These are phyloP conservation scores for Fulica atra DNA, from an alignment of 2,113 vertebrate genomes.

Conservation along the genomic window DNA sequence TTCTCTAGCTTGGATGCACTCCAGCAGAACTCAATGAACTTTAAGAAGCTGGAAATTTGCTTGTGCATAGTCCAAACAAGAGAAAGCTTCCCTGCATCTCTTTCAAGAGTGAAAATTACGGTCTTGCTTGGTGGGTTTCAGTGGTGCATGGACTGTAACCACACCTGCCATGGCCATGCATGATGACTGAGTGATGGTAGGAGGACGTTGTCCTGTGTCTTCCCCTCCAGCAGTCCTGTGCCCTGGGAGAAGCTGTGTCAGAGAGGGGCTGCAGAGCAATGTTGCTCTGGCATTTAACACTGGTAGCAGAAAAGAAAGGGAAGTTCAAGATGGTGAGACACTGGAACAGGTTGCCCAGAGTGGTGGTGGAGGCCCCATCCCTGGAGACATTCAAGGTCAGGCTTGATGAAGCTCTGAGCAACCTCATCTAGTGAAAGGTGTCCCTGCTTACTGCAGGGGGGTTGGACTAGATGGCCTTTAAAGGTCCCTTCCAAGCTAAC, in stretches of 20 bases:
- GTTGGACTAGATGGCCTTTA: too few relatives aligned
- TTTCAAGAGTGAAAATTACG: neutral
- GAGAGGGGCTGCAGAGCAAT: neutral
- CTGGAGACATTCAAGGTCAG: too few relatives aligned
- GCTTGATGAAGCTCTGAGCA: too few relatives aligned
- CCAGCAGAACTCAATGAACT: neutral
- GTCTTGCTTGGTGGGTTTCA: neutral
- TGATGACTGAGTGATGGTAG: neutral
- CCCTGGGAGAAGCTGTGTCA: neutral
- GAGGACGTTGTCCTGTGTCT: rapidly evolving
- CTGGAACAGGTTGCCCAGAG: too few relatives aligned
- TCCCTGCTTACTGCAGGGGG: too few relatives aligned
- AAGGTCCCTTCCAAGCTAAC: too few relatives aligned
- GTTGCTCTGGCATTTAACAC: neutral
- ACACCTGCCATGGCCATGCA: rapidly evolving
- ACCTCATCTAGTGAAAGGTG: too few relatives aligned
- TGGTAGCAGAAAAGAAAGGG: neutral
- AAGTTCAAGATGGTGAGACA: neutral
- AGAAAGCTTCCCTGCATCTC: neutral
- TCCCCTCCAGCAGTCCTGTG: neutral
- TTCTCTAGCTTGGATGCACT: neutral
- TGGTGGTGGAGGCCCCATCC: too few relatives aligned
- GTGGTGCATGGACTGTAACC: neutral
- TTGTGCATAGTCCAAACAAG: neutral
- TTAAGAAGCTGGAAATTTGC: neutral